A percentile compares a stretch with the other conserved stretches of the same genome.
Conservation (phyloP, 2,113 vertebrate species). For the Pelodiscus sinensis region DNA sequence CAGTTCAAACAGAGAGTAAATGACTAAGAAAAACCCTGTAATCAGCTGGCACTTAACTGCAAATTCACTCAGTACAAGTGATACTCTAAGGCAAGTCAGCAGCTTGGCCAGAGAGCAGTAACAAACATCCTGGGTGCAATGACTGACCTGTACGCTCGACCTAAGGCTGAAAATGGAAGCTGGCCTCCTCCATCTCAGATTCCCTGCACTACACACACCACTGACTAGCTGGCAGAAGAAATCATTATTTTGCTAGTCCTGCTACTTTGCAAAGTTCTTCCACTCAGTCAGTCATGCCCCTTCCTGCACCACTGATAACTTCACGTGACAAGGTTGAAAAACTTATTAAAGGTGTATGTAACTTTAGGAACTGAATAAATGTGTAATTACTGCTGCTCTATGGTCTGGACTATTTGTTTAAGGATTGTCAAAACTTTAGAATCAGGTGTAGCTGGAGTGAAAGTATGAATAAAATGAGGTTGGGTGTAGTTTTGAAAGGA, state of each 20-base stretch:
- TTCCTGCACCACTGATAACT: background rate
- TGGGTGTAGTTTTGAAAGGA: background rate
- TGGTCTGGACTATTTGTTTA: background rate
- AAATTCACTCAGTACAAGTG: background rate
- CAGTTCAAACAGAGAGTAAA: background rate
- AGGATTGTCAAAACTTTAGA: background rate
- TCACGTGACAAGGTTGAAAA: background rate
- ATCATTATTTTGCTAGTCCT: background rate
- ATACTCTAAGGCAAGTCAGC: background rate
- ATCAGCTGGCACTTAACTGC: background rate
- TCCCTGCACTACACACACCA: background rate
- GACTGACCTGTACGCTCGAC: background rate
- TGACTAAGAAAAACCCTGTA: background rate
- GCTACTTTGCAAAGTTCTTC: background rate
- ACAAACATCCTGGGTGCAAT: background rate
- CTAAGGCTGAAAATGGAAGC: background rate
- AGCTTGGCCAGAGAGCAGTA: conserved; percentile 24
- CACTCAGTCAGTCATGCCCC: background rate
- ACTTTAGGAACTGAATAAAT: background rate
- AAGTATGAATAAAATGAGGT: background rate
- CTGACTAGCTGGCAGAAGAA: background rate
- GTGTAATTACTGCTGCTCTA: background rate
- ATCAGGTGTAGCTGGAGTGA: background rate
- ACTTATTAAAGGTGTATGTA: background rate
- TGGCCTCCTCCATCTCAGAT: background rate